These are phyloP conservation scores for Neoarius graeffei DNA, from an alignment of 2,113 vertebrate species.

Conservation along the genomic window DNA sequence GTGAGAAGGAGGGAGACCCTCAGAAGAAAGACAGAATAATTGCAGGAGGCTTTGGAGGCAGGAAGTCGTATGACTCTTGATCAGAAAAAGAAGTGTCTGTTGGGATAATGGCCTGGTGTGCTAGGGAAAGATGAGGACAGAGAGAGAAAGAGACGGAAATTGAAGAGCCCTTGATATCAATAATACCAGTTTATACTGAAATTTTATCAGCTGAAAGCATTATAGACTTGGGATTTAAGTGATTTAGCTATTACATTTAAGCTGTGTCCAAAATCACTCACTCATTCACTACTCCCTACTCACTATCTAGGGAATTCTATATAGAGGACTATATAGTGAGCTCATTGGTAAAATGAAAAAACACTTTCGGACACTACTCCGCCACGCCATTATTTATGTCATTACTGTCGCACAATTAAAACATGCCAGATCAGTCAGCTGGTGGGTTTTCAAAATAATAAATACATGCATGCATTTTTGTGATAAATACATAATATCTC, in stretches of 20 bases:
- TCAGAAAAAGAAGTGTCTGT: slow-evolving; percentile 79
- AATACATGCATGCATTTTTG: too few relatives aligned
- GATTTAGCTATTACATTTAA: slow-evolving; percentile 39
- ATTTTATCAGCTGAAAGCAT: slow-evolving; percentile 44
- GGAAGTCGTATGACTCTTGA: slow-evolving; percentile 74
- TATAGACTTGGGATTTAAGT: slow-evolving; percentile 52
- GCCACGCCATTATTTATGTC: too few relatives aligned
- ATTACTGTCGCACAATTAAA: too few relatives aligned
- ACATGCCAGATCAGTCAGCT: too few relatives aligned
- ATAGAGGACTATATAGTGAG: too few relatives aligned
- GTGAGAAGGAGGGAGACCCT: slow-evolving; percentile 18
- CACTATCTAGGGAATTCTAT: too few relatives aligned
- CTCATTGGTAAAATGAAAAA: too few relatives aligned
- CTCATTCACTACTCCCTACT: too few relatives aligned
- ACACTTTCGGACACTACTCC: too few relatives aligned
- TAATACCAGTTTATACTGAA: slow-evolving; percentile 43
- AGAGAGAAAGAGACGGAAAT: background rate
- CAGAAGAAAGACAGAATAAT: slow-evolving; percentile 35
- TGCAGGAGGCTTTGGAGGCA: slow-evolving; percentile 58
- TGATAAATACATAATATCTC: too few relatives aligned
- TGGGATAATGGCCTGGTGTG: slow-evolving; percentile 75
- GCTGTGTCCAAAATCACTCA: too few relatives aligned
- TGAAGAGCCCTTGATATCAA: slow-evolving; percentile 37
- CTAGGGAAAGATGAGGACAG: slow-evolving; percentile 63
- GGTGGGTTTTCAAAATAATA: too few relatives aligned